Conservation (phyloP, 2,113 vertebrate genomes). For the Fregata magnificens region DNA sequence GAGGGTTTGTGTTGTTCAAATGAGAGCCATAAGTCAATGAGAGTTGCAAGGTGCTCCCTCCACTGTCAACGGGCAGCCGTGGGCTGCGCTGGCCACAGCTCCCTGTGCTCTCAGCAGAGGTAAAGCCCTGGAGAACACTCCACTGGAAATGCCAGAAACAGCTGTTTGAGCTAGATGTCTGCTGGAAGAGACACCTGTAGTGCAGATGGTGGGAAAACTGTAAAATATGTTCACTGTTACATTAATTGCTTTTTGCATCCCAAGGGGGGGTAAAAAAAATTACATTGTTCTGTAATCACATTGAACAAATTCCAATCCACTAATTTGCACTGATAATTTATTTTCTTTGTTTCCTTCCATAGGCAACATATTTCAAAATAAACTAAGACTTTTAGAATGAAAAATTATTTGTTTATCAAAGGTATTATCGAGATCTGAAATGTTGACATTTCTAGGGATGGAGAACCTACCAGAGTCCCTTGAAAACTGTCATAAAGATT, state of each 20-base stretch:
- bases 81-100: background rate
- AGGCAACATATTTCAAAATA: background rate
- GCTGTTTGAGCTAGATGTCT: background rate
- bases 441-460: background rate
- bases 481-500: background rate
- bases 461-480: background rate
- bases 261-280: background rate
- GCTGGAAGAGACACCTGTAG: background rate
- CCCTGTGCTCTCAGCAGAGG: background rate
- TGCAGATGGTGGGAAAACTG: background rate
- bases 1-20: background rate
- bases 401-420: background rate
- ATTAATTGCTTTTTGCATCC: background rate
- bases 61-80: fast-evolving
- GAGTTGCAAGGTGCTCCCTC: background rate
- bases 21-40: background rate
- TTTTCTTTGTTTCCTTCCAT: background rate
- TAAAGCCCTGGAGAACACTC: background rate
- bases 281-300: background rate
- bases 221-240: background rate
- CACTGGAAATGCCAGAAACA: background rate
- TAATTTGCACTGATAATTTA: background rate
- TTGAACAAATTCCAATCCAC: background rate
- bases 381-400: background rate
- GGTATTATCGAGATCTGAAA: background rate